Conservation (phyloP, 2,888 invertebrate genomes). For the Eupithecia exiguata region DNA sequence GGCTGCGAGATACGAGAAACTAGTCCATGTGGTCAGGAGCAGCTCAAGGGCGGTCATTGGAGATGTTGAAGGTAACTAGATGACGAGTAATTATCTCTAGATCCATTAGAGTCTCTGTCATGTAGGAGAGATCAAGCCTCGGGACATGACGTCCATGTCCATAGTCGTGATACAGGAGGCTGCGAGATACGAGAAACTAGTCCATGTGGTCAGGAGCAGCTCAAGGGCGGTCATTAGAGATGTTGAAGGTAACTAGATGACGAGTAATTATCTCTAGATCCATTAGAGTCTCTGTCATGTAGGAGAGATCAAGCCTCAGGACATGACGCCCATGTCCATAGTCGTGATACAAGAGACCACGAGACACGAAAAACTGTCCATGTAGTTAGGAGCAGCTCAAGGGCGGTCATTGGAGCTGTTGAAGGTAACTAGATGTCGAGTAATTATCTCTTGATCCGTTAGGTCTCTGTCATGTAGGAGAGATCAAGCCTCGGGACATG, state of each 20-base stretch:
- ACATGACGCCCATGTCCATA: constrained; percentile 95
- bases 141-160: constrained; percentile 95
- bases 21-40: too few relatives aligned
- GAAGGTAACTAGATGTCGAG: constrained; percentile 85
- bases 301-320: constrained; percentile 89
- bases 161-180: constrained; percentile 96
- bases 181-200: constrained; percentile 89
- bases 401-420: constrained; percentile 92
- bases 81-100: too few relatives aligned
- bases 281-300: constrained; percentile 84
- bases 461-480: too few relatives aligned
- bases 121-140: constrained; percentile 89
- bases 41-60: too few relatives aligned
- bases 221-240: constrained; percentile 92
- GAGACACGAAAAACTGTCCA: constrained; percentile 89
- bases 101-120: too few relatives aligned
- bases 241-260: constrained; percentile 90
- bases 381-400: constrained; percentile 89
- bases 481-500: too few relatives aligned
- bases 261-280: too few relatives aligned
- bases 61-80: too few relatives aligned
- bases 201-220: constrained; percentile 89
- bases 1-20: too few relatives aligned
- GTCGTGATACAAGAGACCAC: constrained; percentile 95
- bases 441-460: too few relatives aligned